phyloP scores from a whole-genome alignment of 2,113 vertebrate genomes.

The Paracanthobrama guichenoti region DNA sequence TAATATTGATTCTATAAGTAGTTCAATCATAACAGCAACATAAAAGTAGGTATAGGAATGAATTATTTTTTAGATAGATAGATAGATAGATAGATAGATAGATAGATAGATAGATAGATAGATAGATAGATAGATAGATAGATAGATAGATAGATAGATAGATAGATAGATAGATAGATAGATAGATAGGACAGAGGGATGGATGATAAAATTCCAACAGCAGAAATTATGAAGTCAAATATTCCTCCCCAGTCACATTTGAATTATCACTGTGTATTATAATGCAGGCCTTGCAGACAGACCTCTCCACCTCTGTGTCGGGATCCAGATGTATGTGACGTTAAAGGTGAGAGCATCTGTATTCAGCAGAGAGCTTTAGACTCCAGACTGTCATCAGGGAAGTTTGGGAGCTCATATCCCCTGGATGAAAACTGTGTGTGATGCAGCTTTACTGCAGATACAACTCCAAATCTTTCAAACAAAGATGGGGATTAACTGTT shows the following conservation, averaged over 20 bases:
- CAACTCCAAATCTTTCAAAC: slow-evolving; percentile 68
- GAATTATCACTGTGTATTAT: slow-evolving; percentile 47
- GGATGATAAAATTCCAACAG: background rate
- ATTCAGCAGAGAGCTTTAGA: slow-evolving; percentile 52
- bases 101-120: background rate
- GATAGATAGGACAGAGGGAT: too few species aligned
- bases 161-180: background rate
- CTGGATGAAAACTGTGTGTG: slow-evolving; percentile 65
- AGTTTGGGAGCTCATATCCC: slow-evolving; percentile 65
- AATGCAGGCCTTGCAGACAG: slow-evolving; percentile 48
- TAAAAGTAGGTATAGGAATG: background rate
- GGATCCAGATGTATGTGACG: slow-evolving; percentile 47
- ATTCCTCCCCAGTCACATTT: slow-evolving; percentile 31
- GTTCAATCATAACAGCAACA: slow-evolving; percentile 18
- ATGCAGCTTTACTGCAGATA: slow-evolving; percentile 68
- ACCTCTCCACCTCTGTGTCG: slow-evolving; percentile 52
- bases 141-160: too few species aligned
- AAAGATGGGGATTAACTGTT: slow-evolving; percentile 58
- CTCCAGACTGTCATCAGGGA: slow-evolving; percentile 59
- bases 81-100: background rate
- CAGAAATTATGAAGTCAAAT: slow-evolving; percentile 31
- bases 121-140: background rate
- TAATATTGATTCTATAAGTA: background rate
- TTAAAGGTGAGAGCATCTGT: slow-evolving; percentile 53
- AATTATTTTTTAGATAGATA: too few species aligned